phyloP scores from a whole-genome alignment of 2,113 vertebrate genomes.

The Eclectus roratus region DNA sequence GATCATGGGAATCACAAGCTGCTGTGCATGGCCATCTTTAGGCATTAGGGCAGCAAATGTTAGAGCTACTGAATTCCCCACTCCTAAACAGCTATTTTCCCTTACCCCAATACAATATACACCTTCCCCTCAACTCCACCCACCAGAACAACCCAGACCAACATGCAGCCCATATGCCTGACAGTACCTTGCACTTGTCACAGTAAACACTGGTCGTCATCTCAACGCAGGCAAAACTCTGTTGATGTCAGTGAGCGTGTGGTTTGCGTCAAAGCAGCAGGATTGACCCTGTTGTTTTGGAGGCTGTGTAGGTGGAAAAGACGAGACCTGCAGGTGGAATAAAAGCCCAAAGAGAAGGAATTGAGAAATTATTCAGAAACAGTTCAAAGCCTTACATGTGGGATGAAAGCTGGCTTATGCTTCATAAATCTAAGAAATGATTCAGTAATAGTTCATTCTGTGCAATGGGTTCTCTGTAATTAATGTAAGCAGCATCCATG shows the following conservation, averaged over 20 bases:
- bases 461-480: not conserved
- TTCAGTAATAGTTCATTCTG: conserved; percentile 10
- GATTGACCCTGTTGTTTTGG: not conserved
- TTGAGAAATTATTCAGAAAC: not conserved
- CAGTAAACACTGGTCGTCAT: not conserved
- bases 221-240: not conserved
- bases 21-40: not conserved
- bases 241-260: rapidly evolving
- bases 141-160: not conserved
- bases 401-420: not conserved
- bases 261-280: not conserved
- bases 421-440: conserved; percentile 24
- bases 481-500: not conserved
- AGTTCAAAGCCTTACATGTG: conserved; percentile 34
- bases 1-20: not conserved
- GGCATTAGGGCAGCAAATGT: not conserved
- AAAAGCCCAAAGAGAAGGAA: not conserved
- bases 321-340: not conserved
- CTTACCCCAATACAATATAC: not conserved
- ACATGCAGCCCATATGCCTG: not conserved
- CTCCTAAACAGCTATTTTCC: not conserved
- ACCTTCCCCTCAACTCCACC: not conserved
- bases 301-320: not conserved
- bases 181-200: not conserved
- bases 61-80: not conserved